A percentile compares a stretch with the other conserved stretches of the same genome.
phyloP scores from a whole-genome alignment of 1,140 invertebrate genomes.

The Octopus bimaculoides region DNA sequence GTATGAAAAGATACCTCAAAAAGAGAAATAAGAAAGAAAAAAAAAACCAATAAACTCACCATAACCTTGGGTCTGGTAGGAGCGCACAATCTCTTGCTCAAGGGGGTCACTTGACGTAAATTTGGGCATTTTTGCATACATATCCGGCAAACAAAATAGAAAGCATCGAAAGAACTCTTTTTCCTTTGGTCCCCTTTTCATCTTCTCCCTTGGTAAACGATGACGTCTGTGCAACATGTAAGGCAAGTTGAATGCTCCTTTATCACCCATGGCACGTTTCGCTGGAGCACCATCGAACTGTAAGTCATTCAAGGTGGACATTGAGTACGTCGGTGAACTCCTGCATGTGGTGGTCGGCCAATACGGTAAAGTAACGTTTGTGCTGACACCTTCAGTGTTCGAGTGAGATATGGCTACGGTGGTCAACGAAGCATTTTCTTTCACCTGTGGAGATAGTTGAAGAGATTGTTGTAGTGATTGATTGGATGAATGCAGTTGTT shows the following conservation, averaged over 20 bases:
- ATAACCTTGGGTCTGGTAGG: conserved; percentile 25
- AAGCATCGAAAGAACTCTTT: conserved; percentile 27
- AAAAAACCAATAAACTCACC: conserved; percentile 19
- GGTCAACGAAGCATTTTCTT: not conserved
- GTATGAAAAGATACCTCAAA: no score
- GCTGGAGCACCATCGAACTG: not conserved
- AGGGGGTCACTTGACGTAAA: conserved; percentile 26
- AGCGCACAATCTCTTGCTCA: conserved; percentile 22
- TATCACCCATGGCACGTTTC: not conserved
- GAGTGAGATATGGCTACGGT: no score
- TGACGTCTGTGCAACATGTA: not conserved
- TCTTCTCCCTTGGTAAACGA: conserved; percentile 15
- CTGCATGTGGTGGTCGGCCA: no score
- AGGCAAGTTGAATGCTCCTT: not conserved
- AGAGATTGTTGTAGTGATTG: not conserved
- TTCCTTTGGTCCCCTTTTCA: conserved; percentile 28
- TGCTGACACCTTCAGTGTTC: no score
- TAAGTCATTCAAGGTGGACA: not conserved
- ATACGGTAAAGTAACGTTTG: no score
- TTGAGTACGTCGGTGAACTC: no score
- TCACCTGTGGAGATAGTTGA: not conserved
- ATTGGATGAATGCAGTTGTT: not conserved
- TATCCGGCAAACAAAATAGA: conserved; percentile 29
- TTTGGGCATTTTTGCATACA: conserved; percentile 27
- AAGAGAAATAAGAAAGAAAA: not conserved